A percentile compares a stretch with the other conserved stretches of the same genome.
These are phyloP conservation scores for Rhinoptilus africanus DNA, from an alignment of 2,113 vertebrate species.

Conservation along the genomic window DNA sequence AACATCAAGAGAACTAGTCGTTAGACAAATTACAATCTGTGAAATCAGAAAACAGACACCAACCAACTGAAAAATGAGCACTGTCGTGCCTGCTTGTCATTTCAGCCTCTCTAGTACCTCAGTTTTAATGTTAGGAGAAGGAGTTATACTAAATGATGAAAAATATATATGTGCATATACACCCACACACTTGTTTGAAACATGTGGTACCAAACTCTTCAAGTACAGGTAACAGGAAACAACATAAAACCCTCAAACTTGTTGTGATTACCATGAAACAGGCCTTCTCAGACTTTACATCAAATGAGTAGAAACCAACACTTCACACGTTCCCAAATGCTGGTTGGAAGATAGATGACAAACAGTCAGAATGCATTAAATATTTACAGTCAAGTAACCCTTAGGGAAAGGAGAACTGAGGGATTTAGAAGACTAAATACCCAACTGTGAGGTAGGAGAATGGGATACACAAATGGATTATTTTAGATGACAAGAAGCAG, in stretches of 20 bases:
- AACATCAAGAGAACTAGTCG: neutral
- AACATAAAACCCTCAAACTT: neutral
- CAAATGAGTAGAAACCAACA: neutral
- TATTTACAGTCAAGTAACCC: neutral
- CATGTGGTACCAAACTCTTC: neutral
- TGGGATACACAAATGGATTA: neutral
- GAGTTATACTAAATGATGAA: neutral
- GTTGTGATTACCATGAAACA: neutral
- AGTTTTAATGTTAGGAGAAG: neutral
- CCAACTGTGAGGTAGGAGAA: neutral
- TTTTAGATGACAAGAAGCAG: neutral
- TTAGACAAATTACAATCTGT: neutral
- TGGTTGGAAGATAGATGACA: neutral
- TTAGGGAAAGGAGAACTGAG: neutral
- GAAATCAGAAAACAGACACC: neutral
- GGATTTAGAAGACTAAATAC: neutral
- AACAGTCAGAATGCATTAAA: neutral
- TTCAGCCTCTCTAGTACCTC: neutral
- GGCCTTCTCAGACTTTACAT: neutral
- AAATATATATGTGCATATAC: neutral
- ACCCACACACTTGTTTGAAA: neutral
- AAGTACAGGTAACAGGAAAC: neutral
- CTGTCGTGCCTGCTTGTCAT: neutral
- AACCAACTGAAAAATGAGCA: neutral
- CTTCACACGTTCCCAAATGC: accelerated